Evolutionary conservation across 2,888 invertebrate species (phyloP), one percentile per base, ranked within the genome.

Genomic region (Thereva unica): DNA sequence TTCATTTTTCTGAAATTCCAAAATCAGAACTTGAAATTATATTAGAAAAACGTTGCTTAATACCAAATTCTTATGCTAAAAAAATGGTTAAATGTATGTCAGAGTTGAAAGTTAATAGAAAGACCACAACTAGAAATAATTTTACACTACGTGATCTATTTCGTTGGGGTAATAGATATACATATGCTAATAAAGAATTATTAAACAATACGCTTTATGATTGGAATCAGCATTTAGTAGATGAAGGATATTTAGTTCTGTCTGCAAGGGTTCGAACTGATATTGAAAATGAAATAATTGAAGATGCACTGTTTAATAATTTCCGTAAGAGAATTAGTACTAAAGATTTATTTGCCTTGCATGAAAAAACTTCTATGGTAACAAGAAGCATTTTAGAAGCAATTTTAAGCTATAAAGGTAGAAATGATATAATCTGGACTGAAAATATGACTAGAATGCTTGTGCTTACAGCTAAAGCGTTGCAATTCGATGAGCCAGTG

Each of bases 1-100:
- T 99, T 4, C 97, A 98, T 79, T 98, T 98, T 78, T 92, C 93
- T 75, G 95, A 96, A 78, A 95, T 99, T 75, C 98, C 98, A 0
- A 84, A 89, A 9, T 78, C 81, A 0, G 99, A 99, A 77, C 80
- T 99, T 67, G 92, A 93, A 79, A 87, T 84, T 0, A 98, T 98
- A 77, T 83, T 98, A 53, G 92, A 96, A 73, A 85, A 92, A 77
- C 85, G 95, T 70, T 97, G 97, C 78, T 85, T 87, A 42, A 89
- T 98, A 76, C 93, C 98, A 0, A 84, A 86, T 4, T 90, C 93
- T 0, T 95, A 96, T 78, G 89, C 93, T 69, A 91, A 91, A 74
- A 93, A 93, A 78, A 91, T 98, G 84, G 93, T 97, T 9, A 86
- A 86, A 44, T 93, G 95, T 8, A 93, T 98, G 93, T 87, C 87